A percentile compares a stretch with the other conserved stretches of the same genome.
Evolutionary conservation across 1,140 invertebrate species (phyloP).

Genomic region (Nomia melanderi): DNA sequence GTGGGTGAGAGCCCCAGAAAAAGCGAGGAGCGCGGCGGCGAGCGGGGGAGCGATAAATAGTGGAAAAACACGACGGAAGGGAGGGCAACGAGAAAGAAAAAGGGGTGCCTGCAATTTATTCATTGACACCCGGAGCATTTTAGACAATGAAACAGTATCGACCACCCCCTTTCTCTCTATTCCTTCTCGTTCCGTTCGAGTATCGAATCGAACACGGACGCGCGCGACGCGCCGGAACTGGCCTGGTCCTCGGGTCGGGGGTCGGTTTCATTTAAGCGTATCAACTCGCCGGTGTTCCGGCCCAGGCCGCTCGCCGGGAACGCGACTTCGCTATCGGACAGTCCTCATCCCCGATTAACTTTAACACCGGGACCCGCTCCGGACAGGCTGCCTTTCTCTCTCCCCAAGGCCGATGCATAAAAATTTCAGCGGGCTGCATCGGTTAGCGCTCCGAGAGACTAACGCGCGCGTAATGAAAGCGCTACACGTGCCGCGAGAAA

Average conservation of each 20-base stretch:
- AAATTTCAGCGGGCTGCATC: conserved; percentile 61
- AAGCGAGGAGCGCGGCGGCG: no score
- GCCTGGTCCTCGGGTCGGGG: background rate
- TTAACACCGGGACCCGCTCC: conserved; percentile 30
- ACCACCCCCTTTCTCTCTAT: background rate
- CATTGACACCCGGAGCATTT: conserved; percentile 59
- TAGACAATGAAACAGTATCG: conserved; percentile 57
- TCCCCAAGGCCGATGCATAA: conserved; percentile 30
- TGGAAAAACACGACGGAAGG: background rate
- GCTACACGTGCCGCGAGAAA: conserved; percentile 52
- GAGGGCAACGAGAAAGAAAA: no score
- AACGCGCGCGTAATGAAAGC: conserved; percentile 46
- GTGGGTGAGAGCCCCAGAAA: background rate
- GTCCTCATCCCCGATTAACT: conserved; percentile 62
- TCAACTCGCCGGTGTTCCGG: conserved; percentile 38
- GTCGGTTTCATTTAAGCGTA: conserved; percentile 60
- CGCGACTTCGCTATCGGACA: conserved; percentile 49
- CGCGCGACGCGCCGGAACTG: background rate
- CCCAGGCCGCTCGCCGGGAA: conserved; percentile 28
- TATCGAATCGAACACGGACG: conserved; percentile 50
- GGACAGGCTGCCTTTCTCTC: conserved; percentile 12
- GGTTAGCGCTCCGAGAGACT: conserved; percentile 21
- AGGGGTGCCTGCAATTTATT: conserved; percentile 61
- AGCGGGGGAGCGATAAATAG: background rate
- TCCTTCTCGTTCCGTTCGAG: conserved; percentile 23